Evolutionary conservation across 2,888 invertebrate genomes (phyloP), one percentile per base, ranked within the genome.

Genomic region (Drosophila quinaria): DNA sequence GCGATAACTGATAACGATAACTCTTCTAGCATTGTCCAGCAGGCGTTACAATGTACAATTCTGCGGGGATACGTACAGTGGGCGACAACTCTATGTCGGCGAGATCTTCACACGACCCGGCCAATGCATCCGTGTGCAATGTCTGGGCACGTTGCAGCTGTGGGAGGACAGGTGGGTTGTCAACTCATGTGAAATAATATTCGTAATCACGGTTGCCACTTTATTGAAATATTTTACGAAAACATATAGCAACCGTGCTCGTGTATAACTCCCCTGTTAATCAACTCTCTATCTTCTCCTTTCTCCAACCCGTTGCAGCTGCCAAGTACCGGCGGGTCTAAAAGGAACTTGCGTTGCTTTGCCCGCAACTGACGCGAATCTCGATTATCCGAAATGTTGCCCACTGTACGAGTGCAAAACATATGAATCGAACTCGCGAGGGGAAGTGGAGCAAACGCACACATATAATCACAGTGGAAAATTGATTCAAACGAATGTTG

Each of bases 131-230:
- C 87, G 92, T 1, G 90, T 91, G 0, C 92, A 92, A 55, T 92
- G 92, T 42, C 75, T 91, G 67, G 92, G 91, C 15, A 89, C 83
- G 6, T 66, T 90, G 22, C 74, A 90, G 19, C 49, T 92, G 1
- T 92, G 92, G 92, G 91, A 92, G 70, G 92, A 92, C 70, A 91
- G 87, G 92, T 92, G 61, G 29, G 29, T 29, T 72, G 82, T 55
- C 33, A 44, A 22, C 13, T 2, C 6, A 29, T 2, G 2, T 8
- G 2, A 29, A 29, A 29, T 29, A 5, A 29, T 8, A 9, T 29
- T 29, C 8, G 8, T 29, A 29, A 29, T 8, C 25, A 29, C 8
- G 25, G 6, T 8, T 29, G 25, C 25, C 25, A 29, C 25, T 29
- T 29, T 8, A 25, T 4, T 4, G 25, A 25, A 25, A 25, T 25